Percentiles rank a stretch among this genome's conserved stretches.
Conservation (phyloP, 2,113 vertebrate species). For the Callocephalon fimbriatum region DNA sequence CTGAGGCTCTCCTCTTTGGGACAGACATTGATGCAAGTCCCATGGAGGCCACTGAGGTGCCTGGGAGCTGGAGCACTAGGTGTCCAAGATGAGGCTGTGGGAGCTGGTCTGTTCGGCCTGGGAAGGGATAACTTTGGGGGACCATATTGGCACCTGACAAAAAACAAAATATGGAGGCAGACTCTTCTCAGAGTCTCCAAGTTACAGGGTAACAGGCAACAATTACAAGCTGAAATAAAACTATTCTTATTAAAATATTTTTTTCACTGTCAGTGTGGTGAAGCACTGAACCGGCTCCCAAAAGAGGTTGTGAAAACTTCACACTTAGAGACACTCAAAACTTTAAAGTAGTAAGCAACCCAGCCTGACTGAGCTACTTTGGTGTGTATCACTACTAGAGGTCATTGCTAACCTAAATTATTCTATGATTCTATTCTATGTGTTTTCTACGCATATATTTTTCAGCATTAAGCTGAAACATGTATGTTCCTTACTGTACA, state of each 20-base stretch:
- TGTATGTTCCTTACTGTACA: background rate
- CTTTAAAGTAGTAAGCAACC: background rate
- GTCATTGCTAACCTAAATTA: background rate
- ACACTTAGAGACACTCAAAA: background rate
- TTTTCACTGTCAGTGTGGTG: background rate
- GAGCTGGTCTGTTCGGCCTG: background rate
- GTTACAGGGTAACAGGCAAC: background rate
- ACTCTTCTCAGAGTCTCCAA: background rate
- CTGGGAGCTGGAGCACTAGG: background rate
- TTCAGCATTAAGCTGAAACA: background rate
- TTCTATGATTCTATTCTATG: background rate
- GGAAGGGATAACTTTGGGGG: background rate
- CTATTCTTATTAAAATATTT: background rate
- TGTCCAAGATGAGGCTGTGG: background rate
- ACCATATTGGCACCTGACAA: accelerated
- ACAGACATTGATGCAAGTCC: background rate
- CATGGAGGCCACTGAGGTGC: accelerated
- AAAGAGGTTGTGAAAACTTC: background rate
- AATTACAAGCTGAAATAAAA: background rate
- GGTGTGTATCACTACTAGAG: background rate
- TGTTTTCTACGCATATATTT: background rate
- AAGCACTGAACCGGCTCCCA: background rate
- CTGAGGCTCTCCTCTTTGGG: background rate
- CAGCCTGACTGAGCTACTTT: background rate
- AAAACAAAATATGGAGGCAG: background rate